Evolutionary conservation across 2,113 vertebrate genomes (phyloP).

Genomic region (Dipodomys ordii): DNA sequence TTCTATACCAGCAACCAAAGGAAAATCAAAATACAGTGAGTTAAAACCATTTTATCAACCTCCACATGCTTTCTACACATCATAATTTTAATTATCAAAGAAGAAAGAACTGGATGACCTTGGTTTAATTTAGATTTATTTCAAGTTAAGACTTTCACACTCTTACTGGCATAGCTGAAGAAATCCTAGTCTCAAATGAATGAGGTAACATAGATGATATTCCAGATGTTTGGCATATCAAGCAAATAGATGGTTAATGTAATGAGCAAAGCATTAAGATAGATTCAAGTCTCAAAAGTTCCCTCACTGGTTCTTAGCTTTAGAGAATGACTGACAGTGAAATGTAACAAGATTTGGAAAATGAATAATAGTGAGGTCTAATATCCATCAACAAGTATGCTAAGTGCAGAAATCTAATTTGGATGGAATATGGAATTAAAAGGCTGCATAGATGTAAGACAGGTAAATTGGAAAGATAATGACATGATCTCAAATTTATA

Average conservation of each 20-base stretch:
- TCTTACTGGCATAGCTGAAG: background rate
- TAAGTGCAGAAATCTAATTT: constrained; percentile 20
- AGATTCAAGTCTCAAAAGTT: background rate
- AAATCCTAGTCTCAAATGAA: background rate
- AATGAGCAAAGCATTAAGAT: background rate
- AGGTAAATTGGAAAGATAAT: constrained; percentile 7
- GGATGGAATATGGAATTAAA: background rate
- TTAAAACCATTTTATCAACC: constrained; percentile 11
- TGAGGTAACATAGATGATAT: background rate
- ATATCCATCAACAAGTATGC: background rate
- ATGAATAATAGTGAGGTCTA: background rate
- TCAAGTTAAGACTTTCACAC: background rate
- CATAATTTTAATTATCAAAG: background rate
- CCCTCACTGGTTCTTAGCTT: background rate
- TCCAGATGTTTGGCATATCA: background rate
- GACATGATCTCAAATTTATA: background rate
- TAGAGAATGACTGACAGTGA: background rate
- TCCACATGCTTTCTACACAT: background rate
- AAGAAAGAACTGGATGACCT: background rate
- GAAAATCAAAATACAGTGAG: background rate
- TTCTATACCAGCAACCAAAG: background rate
- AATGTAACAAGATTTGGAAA: background rate
- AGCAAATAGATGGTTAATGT: background rate
- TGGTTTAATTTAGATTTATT: background rate
- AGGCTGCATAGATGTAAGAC: background rate